These are phyloP conservation scores for Diadophis punctatus DNA, from an alignment of 2,113 vertebrate species.

Conservation along the genomic window DNA sequence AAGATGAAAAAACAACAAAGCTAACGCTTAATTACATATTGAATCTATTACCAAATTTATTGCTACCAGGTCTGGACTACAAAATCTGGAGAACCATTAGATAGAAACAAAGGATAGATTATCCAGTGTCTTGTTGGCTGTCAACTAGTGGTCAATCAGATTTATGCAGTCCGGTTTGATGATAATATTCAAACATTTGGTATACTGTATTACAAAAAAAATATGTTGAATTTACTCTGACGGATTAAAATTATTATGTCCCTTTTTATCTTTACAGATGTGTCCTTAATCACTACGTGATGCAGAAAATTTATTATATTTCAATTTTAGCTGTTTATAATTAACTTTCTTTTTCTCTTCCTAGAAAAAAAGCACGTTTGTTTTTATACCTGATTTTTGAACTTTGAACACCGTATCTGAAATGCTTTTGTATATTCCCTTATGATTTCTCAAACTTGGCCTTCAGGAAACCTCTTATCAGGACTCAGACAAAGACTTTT, in stretches of 20 bases:
- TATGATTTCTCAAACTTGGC: background rate
- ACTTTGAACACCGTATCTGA: background rate
- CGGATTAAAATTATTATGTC: background rate
- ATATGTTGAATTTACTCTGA: background rate
- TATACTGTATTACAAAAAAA: background rate
- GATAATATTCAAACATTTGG: background rate
- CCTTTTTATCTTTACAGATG: background rate
- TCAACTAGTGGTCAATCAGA: background rate
- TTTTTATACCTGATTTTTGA: background rate
- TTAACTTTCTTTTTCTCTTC: background rate
- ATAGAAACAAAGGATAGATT: background rate
- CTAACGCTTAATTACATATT: background rate
- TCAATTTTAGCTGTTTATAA: background rate
- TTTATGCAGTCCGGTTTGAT: background rate
- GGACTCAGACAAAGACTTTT: background rate
- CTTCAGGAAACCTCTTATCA: background rate
- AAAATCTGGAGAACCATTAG: background rate
- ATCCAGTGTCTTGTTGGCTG: background rate
- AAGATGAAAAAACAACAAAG: rapidly evolving
- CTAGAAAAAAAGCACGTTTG: background rate
- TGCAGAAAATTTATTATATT: background rate
- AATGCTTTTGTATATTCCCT: background rate
- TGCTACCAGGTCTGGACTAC: background rate
- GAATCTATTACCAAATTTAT: background rate
- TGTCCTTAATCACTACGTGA: background rate